Base-by-base conservation (phyloP, 2,113 vertebrate genomes). In the Aspiorhynchus laticeps region DNA sequence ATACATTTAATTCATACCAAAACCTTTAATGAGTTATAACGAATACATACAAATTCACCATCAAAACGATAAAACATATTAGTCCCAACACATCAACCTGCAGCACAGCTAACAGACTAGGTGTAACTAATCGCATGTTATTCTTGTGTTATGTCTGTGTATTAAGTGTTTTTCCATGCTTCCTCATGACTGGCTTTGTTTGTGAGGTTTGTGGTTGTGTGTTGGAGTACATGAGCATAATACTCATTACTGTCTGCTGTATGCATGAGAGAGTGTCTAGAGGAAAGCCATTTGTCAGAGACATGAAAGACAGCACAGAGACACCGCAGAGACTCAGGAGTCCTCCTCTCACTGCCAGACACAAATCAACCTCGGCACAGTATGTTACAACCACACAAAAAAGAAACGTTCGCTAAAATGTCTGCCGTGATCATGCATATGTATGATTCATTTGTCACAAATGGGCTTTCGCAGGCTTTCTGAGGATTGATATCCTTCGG, bases 181-280 rank as follows among this genome's bases (percentile, higher is more conserved):
- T 81, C 24, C 14, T 41, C 17, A 6, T 46, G 79, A 19, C 21
- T 43, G 24, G 21, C 36, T 80, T 65, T 51, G 43, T 19, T 8
- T 28, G 46, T 51, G 26, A 33, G n/a, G 51, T 83, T 89, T 80
- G 86, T 53, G 36, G 51, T 38, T 87, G 53, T 71, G 17, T 63
- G 86, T 90, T 89, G 75, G 80, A 89, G 11, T 74, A 21, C 41
- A 51, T 69, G 43, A 69, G 65, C 33, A 74, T 84, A 74, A 56
- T 38, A 56, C 67, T 84, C 46, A 84, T 74, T 56, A 73, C 46
- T 56, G 67, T 84, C 82, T 84, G 82, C 67, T 53, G 48, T 41
- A 7, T 84, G 82, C 48, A 84, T 84, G 48, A 84, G 48, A 73
- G 48, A 56, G 46, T 56, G 82, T 84, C 67, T 84, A 67, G 82